phyloP scores from a whole-genome alignment of 1,140 invertebrate genomes.

The Drosophila tani region DNA sequence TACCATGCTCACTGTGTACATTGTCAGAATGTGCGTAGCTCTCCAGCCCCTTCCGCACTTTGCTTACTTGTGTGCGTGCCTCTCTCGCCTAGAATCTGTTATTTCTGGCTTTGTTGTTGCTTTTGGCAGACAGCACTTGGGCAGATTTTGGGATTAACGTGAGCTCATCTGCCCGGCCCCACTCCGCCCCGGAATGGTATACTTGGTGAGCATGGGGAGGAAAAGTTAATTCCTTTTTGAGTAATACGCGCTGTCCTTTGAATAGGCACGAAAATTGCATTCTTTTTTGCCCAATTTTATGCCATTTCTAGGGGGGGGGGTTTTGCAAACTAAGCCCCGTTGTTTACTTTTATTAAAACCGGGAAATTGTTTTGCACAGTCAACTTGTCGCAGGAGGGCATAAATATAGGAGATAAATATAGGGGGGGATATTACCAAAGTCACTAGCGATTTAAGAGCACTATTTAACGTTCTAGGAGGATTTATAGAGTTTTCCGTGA shows the following conservation, averaged over 20 bases:
- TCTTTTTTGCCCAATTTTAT: conserved; percentile 70
- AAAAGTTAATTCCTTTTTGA: conserved; percentile 82
- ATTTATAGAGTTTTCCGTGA: not conserved
- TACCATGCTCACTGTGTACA: conserved; percentile 42
- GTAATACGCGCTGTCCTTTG: conserved; percentile 73
- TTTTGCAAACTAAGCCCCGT: conserved; percentile 39
- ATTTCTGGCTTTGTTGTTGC: conserved; percentile 42
- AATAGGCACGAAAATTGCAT: conserved; percentile 75
- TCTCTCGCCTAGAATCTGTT: conserved; percentile 65
- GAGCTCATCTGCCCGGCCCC: conserved; percentile 42
- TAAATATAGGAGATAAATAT: conserved; percentile 3
- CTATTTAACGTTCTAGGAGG: not conserved
- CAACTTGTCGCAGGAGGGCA: conserved; percentile 8
- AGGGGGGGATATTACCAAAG: not conserved
- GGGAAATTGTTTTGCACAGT: conserved; percentile 32
- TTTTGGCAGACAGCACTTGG: conserved; percentile 65
- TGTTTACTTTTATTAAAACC: conserved; percentile 68
- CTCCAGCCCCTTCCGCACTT: not conserved
- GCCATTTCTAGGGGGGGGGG: conserved; percentile 3
- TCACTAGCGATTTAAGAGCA: conserved; percentile 6
- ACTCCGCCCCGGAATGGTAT: conserved; percentile 22
- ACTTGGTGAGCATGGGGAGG: conserved; percentile 47
- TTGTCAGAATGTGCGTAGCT: conserved; percentile 52
- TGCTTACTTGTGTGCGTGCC: conserved; percentile 34
- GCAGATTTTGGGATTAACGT: conserved; percentile 82